A percentile compares a stretch with the other conserved stretches of the same genome.
phyloP scores from a whole-genome alignment of 2,113 vertebrate species.

The Cottus gobio region DNA sequence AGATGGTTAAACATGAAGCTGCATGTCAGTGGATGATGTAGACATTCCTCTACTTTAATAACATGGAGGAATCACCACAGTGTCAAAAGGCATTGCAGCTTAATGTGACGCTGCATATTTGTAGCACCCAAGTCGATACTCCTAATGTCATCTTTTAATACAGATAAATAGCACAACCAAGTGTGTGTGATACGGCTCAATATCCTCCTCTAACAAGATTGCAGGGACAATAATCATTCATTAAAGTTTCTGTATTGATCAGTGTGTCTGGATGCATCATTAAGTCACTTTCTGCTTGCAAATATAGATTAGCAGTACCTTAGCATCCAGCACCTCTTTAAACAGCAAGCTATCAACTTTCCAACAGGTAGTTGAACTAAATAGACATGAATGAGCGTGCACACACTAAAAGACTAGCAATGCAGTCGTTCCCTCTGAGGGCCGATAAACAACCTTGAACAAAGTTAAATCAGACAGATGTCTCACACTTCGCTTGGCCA shows the following conservation, averaged over 20 bases:
- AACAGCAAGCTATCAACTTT: constrained; percentile 15
- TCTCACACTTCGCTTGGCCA: neutral
- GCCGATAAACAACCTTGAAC: constrained; percentile 11
- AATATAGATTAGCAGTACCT: constrained; percentile 43
- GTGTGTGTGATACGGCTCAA: constrained; percentile 20
- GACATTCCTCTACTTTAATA: constrained; percentile 30
- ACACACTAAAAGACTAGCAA: neutral
- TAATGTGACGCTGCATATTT: constrained; percentile 26
- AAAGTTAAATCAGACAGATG: constrained; percentile 5
- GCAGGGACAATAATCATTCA: constrained; percentile 23
- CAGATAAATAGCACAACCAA: constrained; percentile 30
- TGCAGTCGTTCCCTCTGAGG: constrained; percentile 2
- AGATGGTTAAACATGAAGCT: constrained; percentile 1
- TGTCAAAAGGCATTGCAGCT: constrained; percentile 24
- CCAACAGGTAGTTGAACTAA: neutral
- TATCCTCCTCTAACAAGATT: constrained; percentile 37
- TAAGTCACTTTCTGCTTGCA: constrained; percentile 38
- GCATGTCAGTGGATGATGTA: constrained; percentile 21
- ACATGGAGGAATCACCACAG: neutral
- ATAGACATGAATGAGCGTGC: neutral
- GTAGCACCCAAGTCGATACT: constrained; percentile 26
- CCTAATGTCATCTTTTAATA: constrained; percentile 40
- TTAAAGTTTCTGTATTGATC: constrained; percentile 57
- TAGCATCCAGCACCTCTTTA: constrained; percentile 24
- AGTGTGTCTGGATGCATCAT: constrained; percentile 44